phyloP scores from a whole-genome alignment of 2,888 invertebrate genomes.

The Synergus umbraculus region DNA sequence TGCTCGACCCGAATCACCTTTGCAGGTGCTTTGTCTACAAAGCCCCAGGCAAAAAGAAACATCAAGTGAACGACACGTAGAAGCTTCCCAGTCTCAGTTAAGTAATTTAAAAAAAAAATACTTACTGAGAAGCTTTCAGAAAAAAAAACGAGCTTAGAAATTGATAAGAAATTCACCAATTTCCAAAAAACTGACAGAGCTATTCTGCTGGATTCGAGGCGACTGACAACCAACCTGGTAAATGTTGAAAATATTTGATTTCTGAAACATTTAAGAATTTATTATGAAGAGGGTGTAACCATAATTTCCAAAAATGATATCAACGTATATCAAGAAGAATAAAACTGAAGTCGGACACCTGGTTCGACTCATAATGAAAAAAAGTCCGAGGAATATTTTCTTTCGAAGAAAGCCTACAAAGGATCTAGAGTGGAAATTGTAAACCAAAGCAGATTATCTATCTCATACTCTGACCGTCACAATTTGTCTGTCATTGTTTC shows the following conservation, averaged over 20 bases:
- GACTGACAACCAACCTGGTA: background rate
- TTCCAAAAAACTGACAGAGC: background rate
- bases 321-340: no score
- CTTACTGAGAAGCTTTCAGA: constrained; percentile 9
- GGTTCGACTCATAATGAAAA: no score
- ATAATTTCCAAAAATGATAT: no score
- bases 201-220: background rate
- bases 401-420: background rate
- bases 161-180: constrained; percentile 8
- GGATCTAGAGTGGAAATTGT: background rate
- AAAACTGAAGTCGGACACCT: no score
- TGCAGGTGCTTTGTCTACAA: constrained; percentile 19
- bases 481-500: constrained; percentile 10
- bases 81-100: constrained; percentile 28
- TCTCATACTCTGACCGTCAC: background rate
- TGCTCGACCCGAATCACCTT: constrained; percentile 22
- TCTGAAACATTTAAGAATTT: no score
- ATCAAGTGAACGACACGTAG: background rate
- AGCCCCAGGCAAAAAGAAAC: constrained; percentile 19
- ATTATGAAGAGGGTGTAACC: no score
- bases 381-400: background rate
- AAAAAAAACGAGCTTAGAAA: background rate
- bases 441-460: background rate
- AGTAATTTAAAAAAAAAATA: constrained; percentile 39
- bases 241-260: background rate